Evolutionary conservation across 1,140 invertebrate species (phyloP), one percentile per base, ranked within the genome.

Genomic region (Teleopsis dalmanni): DNA sequence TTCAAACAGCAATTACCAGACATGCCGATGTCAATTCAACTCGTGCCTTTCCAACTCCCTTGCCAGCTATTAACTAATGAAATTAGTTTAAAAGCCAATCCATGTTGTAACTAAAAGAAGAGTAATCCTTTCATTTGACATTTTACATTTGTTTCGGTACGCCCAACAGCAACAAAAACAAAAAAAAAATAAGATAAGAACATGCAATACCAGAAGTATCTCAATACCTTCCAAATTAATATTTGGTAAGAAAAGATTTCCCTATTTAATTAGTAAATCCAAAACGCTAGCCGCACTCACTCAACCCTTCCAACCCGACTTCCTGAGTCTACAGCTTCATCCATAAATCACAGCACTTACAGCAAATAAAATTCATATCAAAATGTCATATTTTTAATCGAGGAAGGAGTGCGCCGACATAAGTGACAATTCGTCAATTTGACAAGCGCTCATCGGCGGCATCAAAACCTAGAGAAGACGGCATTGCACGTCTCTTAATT

Each of bases 371-470:
- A 42, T 26, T 42, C 26, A 29, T 13, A 46, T 35, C 19, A n/a
- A 19, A 47, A 37, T 51, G 44, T 51, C 49, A 51, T 51, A 51
- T 46, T 51, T 51, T 44, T 47, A 40, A 27, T 42, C 33, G 34
- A 40, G n/a, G n/a, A n/a, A n/a, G n/a, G n/a, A n/a, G n/a, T n/a
- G n/a, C n/a, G n/a, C n/a, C 42, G 36, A 46, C 44, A 31, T 46
- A 37, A 25, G 26, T 40, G 49, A 47, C 37, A 47, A 51, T 51
- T 46, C 44, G 49, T 51, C 49, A 51, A 47, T 51, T 51, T 42
- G 36, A 38, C 21, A 41, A 23, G 21, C 36, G 23, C 35, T 7
- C 33, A 3, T 18, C 13, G 29, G 18, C n/a, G 18, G 19, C 13
- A 23, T 21, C n/a, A 18, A 36, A 22, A 38, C 13, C 5, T 21